phyloP scores from a whole-genome alignment of 2,113 vertebrate species.

The Anhinga anhinga region DNA sequence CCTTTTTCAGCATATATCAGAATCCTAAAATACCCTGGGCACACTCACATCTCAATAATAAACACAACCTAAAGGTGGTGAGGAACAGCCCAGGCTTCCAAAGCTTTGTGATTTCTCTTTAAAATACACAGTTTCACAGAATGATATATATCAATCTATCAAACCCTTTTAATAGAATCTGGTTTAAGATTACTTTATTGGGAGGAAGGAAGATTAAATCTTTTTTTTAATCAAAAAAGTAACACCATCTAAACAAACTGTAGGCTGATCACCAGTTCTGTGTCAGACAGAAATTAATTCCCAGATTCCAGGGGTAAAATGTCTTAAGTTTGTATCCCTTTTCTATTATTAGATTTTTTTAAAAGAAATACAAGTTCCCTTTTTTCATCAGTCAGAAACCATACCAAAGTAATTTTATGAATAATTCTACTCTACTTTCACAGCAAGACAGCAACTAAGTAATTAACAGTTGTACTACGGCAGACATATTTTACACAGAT shows the following conservation, averaged over 20 bases:
- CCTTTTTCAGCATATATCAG: background rate
- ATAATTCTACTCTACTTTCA: background rate
- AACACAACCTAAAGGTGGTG: background rate
- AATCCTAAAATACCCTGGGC: background rate
- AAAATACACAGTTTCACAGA: background rate
- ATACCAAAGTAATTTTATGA: background rate
- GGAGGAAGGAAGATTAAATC: background rate
- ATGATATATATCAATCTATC: background rate
- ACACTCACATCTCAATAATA: background rate
- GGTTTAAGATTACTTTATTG: background rate
- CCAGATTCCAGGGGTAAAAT: background rate
- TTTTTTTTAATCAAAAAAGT: background rate
- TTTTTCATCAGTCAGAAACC: slow-evolving; percentile 8
- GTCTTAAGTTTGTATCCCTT: background rate
- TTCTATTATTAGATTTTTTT: background rate
- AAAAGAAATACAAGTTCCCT: background rate
- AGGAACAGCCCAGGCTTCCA: background rate
- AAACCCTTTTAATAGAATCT: background rate
- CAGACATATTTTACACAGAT: slow-evolving; percentile 5
- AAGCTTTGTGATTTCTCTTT: background rate
- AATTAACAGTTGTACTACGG: background rate
- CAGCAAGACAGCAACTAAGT: background rate
- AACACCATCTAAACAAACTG: background rate
- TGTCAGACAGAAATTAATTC: slow-evolving; percentile 26
- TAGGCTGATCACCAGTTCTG: background rate